A percentile compares a stretch with the other conserved stretches of the same genome.
phyloP scores from a whole-genome alignment of 2,113 vertebrate species.

The Calypte anna region DNA sequence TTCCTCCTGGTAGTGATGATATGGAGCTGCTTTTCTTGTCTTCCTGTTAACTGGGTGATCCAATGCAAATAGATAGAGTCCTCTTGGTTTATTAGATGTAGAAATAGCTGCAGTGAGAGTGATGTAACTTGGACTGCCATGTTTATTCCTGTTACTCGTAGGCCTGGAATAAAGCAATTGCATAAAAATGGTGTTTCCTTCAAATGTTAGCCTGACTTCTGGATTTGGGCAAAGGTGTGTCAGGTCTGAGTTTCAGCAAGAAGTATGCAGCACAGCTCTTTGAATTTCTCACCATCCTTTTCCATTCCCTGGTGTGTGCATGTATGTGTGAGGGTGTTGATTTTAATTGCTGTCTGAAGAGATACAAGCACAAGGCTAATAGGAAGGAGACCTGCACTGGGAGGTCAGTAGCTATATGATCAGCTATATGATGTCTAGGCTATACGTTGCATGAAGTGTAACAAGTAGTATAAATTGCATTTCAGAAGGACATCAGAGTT shows the following conservation, averaged over 20 bases:
- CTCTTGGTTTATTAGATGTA: neutral
- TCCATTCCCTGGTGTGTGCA: accelerated
- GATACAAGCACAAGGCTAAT: neutral
- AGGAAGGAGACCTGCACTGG: neutral
- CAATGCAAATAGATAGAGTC: neutral
- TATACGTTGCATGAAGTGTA: neutral
- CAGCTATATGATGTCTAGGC: accelerated
- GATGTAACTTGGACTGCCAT: neutral
- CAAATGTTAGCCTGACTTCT: neutral
- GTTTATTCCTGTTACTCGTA: neutral
- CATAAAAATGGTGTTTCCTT: neutral
- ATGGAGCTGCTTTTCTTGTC: neutral
- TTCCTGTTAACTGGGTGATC: neutral
- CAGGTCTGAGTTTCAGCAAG: neutral
- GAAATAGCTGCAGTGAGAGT: neutral
- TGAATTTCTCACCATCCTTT: neutral
- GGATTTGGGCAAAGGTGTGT: neutral
- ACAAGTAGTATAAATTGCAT: neutral
- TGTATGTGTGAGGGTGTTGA: neutral
- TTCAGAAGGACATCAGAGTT: neutral
- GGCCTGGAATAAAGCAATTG: neutral
- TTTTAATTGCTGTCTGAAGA: neutral
- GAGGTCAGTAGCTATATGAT: neutral
- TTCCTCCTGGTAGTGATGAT: neutral
- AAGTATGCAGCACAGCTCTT: neutral